Evolutionary conservation across 1,140 invertebrate genomes (phyloP), one percentile per base, ranked within the genome.

Genomic region (Coenobita brevimanus): DNA sequence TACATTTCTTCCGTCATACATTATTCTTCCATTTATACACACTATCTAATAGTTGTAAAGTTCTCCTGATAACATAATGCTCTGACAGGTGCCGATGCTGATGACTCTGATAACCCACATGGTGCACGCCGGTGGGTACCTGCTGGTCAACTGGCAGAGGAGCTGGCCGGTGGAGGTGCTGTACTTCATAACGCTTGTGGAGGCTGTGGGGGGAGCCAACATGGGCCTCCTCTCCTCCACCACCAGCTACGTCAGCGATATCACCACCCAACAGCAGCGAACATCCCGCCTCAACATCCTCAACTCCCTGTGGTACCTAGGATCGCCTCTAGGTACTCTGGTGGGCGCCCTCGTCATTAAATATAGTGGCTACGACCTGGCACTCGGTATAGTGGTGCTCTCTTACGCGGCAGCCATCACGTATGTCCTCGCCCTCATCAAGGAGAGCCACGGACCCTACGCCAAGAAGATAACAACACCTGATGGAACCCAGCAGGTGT

Each of bases 231-330:
- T 90, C 43, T 83, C 89, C 24, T 73, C 85, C 21, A 60, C 82
- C 24, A 73, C 64, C 62, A 90, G 89, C 64, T 90, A 90, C 50
- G 82, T 88, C 54, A 88, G 89, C 57, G 89, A 90, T 75, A 90
- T 90, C 41, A 84, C 46, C 17, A 62, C 54, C 1, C 84, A 88
- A 50, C 71, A 84, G 36, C 60, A 69, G 38, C 64, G 89, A 15
- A 90, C 89, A 0, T 80, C 87, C 38, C 81, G 87, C 1, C 46
- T 90, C 41, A 84, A 81, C 50, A 88, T 85, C 30, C 54, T 75
- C 13, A 90, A 88, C 81, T 90, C 89, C 21, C 41, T 90, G 30
- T 90, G 89, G 89, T 90, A 78, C 67, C 73, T 90, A 4, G 89
- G 89, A 1, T 80, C 75, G 8, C 89, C 89, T 30, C 41, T 88